phyloP scores from a whole-genome alignment of 2,888 invertebrate species.

The Apamea sordens region DNA sequence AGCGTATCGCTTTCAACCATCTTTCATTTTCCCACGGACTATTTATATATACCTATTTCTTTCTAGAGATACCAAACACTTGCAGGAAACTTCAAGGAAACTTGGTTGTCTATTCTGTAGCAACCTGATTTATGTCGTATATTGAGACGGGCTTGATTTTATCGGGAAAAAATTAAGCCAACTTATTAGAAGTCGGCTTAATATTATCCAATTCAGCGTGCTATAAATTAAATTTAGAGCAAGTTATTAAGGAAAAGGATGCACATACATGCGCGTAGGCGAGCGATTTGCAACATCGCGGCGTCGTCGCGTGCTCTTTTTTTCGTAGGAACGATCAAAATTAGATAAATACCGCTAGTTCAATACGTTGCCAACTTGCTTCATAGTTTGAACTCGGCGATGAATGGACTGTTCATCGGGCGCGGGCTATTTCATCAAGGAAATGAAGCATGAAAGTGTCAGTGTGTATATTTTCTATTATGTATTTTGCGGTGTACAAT shows the following conservation, averaged over 20 bases:
- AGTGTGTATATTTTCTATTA: not conserved
- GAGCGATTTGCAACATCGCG: too few species aligned
- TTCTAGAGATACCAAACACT: conserved; percentile 4
- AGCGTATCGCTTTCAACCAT: conserved; percentile 41
- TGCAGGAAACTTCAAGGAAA: conserved; percentile 4
- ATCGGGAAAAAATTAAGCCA: not conserved
- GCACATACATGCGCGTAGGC: too few species aligned
- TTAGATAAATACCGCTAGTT: too few species aligned
- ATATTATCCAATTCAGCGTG: not conserved
- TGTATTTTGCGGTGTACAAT: not conserved
- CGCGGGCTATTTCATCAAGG: too few species aligned
- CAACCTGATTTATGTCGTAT: not conserved
- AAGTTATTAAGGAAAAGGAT: too few species aligned
- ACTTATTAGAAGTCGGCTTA: not conserved
- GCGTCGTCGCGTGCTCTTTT: too few species aligned
- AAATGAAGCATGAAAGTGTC: not conserved
- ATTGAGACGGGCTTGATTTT: not conserved
- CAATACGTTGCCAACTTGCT: too few species aligned
- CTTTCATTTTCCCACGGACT: conserved; percentile 43
- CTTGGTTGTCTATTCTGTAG: not conserved
- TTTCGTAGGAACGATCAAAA: too few species aligned
- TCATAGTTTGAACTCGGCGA: too few species aligned
- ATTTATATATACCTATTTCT: not conserved
- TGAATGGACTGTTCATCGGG: too few species aligned
- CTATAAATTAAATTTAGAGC: too few species aligned